These are phyloP conservation scores for Eupithecia subumbrata DNA, from an alignment of 2,888 invertebrate species.

Conservation along the genomic window DNA sequence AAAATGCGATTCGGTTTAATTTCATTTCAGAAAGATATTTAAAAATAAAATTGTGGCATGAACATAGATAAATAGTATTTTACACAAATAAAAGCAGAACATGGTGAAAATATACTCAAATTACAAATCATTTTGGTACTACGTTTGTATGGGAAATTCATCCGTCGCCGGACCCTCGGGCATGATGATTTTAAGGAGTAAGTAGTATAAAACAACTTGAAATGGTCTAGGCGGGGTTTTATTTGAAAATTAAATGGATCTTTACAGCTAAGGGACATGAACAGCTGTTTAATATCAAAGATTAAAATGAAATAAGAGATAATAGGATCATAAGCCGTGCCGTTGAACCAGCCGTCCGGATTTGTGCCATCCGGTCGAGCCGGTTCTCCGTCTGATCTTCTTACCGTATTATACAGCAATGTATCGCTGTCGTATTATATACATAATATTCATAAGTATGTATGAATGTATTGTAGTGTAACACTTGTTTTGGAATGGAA, in stretches of 20 bases:
- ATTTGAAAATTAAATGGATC: not conserved
- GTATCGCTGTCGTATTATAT: not conserved
- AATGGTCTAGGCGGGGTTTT: not conserved
- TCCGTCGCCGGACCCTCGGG: too few relatives aligned
- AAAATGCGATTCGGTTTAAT: too few relatives aligned
- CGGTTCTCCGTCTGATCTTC: slow-evolving; percentile 9
- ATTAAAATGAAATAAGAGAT: slow-evolving; percentile 12
- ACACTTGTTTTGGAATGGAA: not conserved
- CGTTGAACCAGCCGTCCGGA: slow-evolving; percentile 53
- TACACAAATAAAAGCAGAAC: too few relatives aligned
- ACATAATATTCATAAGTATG: not conserved
- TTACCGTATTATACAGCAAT: slow-evolving; percentile 2
- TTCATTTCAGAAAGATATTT: too few relatives aligned
- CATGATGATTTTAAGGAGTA: not conserved
- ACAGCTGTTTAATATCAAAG: slow-evolving; percentile 1
- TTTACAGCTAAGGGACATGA: not conserved
- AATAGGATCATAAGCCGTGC: slow-evolving; percentile 53
- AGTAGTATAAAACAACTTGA: not conserved
- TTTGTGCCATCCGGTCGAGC: slow-evolving; percentile 53
- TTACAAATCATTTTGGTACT: too few relatives aligned
- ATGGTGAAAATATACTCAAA: too few relatives aligned
- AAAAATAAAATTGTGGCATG: too few relatives aligned
- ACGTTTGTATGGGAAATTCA: too few relatives aligned
- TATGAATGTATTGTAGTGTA: not conserved
- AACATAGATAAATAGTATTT: too few relatives aligned